Evolutionary conservation across 2,113 vertebrate species (phyloP), one percentile per base, ranked within the genome.

Genomic region (Asarcornis scutulata): DNA sequence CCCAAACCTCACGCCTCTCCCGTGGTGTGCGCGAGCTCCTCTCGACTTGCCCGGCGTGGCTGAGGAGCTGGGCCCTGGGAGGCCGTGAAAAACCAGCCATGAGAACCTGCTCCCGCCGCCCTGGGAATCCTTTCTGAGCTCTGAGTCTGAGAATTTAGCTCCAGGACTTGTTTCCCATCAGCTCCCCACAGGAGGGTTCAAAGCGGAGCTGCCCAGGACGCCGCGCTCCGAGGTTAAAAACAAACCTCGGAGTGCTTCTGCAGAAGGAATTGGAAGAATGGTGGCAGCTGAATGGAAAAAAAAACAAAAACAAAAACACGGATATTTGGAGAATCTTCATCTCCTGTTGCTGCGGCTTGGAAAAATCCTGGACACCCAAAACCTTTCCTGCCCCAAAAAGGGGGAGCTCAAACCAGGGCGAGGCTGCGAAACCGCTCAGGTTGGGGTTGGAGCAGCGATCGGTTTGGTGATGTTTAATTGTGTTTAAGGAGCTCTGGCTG

Each of bases 191-290:
- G 72, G 48, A 77, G 14, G 76, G n/a, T 91, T 84, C 88, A 53
- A 63, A 89, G 88, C 62, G 18, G 16, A 71, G 58, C 81, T 53
- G 66, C 58, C 71, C 62, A 66, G 75, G 34, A 53, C 6, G 89
- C 82, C 73, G 89, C 42, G 1, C 66, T 92, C 29, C 3, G 46
- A 78, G 67, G 27, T 78, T 34, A 12, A 68, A 55, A 94, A 94
- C 86, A 93, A 95, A 79, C 42, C 46, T 63, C 9, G 32, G 86
- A 92, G 71, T 25, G 79, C 44, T 74, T 75, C 53, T 13, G 72
- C 58, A 64, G 84, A 62, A 94, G 55, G 95, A 91, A 83, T 89
- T 10, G 77, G 48, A 95, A 52, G 95, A 95, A 95, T 91, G 92
- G 71, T 38, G 77, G 80, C 80, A 40, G 83, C 87, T 86, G 94